A percentile compares a stretch with the other conserved stretches of the same genome.
These are phyloP conservation scores for Ryuthela nishihirai DNA, from an alignment of 2,888 invertebrate genomes.

Conservation along the genomic window DNA sequence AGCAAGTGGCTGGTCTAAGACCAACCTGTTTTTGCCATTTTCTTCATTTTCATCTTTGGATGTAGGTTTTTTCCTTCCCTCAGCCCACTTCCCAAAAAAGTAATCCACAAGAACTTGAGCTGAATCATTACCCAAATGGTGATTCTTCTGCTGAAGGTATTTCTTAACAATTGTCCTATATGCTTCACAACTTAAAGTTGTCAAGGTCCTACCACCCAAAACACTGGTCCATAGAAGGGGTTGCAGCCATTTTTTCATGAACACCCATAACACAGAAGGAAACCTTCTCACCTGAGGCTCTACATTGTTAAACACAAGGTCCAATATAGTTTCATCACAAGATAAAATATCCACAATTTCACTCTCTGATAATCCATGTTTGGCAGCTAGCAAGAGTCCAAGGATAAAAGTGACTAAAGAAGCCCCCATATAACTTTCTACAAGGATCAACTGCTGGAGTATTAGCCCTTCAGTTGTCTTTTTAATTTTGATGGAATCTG, in stretches of 20 bases:
- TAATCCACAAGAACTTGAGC: slow-evolving; percentile 25
- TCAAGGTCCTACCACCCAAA: slow-evolving; percentile 32
- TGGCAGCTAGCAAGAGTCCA: slow-evolving; percentile 67
- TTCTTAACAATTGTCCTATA: slow-evolving; percentile 33
- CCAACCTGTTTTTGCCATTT: slow-evolving; percentile 19
- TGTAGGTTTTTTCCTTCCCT: slow-evolving; percentile 17
- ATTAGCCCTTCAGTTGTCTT: slow-evolving; percentile 27
- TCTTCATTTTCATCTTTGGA: slow-evolving; percentile 7
- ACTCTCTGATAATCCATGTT: slow-evolving; percentile 73
- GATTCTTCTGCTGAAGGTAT: slow-evolving; percentile 14
- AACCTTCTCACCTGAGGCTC: slow-evolving; percentile 19
- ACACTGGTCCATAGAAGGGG: slow-evolving; percentile 26
- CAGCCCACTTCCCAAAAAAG: slow-evolving; percentile 28
- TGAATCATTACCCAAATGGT: slow-evolving; percentile 9
- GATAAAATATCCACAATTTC: slow-evolving; percentile 64
- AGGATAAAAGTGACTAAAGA: slow-evolving; percentile 56
- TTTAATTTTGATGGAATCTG: slow-evolving; percentile 9
- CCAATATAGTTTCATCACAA: slow-evolving; percentile 48
- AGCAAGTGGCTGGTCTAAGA: slow-evolving; percentile 30
- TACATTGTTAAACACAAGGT: slow-evolving; percentile 39
- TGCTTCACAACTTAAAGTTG: slow-evolving; percentile 22
- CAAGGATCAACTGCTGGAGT: slow-evolving; percentile 17
- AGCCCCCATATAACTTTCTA: slow-evolving; percentile 32
- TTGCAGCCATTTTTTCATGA: slow-evolving; percentile 15
- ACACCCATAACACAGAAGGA: slow-evolving; percentile 25